These are phyloP conservation scores for Epinotia demarniana DNA, from an alignment of 2,888 invertebrate genomes.

Conservation along the genomic window DNA sequence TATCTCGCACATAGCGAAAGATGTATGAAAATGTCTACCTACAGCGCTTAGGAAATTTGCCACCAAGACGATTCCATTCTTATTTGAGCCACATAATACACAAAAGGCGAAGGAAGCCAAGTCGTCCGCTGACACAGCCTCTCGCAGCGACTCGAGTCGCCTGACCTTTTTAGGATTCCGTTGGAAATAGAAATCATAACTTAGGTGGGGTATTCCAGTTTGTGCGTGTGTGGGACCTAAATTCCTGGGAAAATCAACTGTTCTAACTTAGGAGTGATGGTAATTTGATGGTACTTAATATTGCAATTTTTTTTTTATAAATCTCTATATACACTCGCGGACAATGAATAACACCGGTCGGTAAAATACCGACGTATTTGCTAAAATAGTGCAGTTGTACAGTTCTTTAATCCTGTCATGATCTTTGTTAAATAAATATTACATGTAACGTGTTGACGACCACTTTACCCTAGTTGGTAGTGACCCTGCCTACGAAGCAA, in stretches of 20 bases:
- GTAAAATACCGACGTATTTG: too few species aligned
- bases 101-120: slow-evolving; percentile 70
- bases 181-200: slow-evolving; percentile 19
- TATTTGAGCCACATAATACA: slow-evolving; percentile 51
- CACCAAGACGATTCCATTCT: slow-evolving; percentile 40
- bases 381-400: too few species aligned
- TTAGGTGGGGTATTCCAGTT: not conserved
- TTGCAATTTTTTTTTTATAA: too few species aligned
- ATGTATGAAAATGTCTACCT: slow-evolving; percentile 39
- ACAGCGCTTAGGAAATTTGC: slow-evolving; percentile 35
- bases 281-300: too few species aligned
- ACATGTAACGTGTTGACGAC: too few species aligned
- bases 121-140: slow-evolving; percentile 71
- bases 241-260: not conserved
- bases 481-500: too few species aligned
- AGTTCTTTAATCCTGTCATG: too few species aligned
- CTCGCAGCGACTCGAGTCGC: slow-evolving; percentile 55
- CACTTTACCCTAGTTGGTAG: too few species aligned
- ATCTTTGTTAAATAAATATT: too few species aligned
- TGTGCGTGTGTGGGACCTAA: not conserved
- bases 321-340: too few species aligned
- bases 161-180: slow-evolving; percentile 37
- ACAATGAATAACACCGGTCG: too few species aligned
- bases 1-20: not conserved
- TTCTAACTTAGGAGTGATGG: too few species aligned